These are phyloP conservation scores for Prorops nasuta DNA, from an alignment of 1,140 invertebrate species.

Conservation along the genomic window DNA sequence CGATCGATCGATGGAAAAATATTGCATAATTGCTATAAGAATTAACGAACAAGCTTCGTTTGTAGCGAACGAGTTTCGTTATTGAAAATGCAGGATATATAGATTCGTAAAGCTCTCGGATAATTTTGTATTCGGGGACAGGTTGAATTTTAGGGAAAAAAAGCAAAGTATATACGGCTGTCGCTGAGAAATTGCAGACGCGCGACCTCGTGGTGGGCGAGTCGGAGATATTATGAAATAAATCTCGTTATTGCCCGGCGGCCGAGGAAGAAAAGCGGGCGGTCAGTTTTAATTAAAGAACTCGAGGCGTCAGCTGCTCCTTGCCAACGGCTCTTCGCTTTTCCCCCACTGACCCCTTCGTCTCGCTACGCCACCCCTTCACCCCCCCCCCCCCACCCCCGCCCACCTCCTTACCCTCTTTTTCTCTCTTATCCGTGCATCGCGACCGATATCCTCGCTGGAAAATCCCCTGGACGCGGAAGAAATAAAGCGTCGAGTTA, in stretches of 20 bases:
- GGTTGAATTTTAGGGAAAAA: too few relatives aligned
- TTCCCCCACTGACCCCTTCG: conserved; percentile 23
- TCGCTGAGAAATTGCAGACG: conserved; percentile 30
- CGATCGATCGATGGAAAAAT: too few relatives aligned
- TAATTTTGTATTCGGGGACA: too few relatives aligned
- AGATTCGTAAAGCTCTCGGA: too few relatives aligned
- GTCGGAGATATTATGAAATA: conserved; percentile 45
- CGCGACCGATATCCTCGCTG: conserved; percentile 35
- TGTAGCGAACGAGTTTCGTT: too few relatives aligned
- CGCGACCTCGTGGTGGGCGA: conserved; percentile 29
- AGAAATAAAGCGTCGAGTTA: too few relatives aligned
- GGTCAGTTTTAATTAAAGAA: conserved; percentile 54
- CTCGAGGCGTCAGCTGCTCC: conserved; percentile 48
- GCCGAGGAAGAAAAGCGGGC: conserved; percentile 41
- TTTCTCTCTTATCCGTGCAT: conserved; percentile 19
- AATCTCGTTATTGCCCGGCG: conserved; percentile 49
- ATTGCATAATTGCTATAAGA: too few relatives aligned
- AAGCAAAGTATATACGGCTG: too few relatives aligned
- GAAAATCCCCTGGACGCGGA: too few relatives aligned
- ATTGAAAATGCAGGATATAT: too few relatives aligned
- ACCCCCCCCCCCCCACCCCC: neutral
- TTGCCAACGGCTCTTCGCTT: conserved; percentile 30
- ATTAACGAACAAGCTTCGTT: too few relatives aligned
- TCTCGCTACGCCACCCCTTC: neutral
- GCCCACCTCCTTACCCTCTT: conserved; percentile 14